Evolutionary conservation across 37 sponge, comb jelly and placozoan genomes (phyloP), one percentile per base, ranked within the genome.

Genomic region (Axinella damicornis): DNA sequence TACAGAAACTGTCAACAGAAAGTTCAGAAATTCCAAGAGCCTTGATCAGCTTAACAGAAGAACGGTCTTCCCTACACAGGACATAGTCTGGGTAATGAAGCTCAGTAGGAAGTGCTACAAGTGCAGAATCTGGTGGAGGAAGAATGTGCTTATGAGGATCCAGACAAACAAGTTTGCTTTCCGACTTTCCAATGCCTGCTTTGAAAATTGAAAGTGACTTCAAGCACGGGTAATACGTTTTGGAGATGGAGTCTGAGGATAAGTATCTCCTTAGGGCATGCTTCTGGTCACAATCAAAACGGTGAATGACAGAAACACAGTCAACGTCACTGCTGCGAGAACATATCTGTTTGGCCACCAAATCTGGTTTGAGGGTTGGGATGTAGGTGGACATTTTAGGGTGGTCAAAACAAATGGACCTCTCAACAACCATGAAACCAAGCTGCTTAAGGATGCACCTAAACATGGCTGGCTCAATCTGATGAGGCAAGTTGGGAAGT

Each of bases 131-230:
- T n/a, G n/a, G n/a, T n/a, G n/a, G 55, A 17, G 76, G 81, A 6
- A 88, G 56, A 21, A 81, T 65, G 41, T 12, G 52, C 16, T 56
- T 34, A 41, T 31, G 36, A 62, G 40, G 19, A 61, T 56, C 30
- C 14, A 88, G 71, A 38, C 70, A 5, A 32, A 83, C 72, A 28
- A 34, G 71, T 11, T 15, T 57, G 21, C 12, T 2, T 1, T 1
- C 24, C 33, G 57, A 19, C 20, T n/a, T 37, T 17, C 77, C 86
- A 35, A 86, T 76, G 31, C 89, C 89, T 34, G 39, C 76, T 69
- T 71, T 70, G 65, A 67, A 90, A 21, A 90, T 54, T 64, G 85
- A 81, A 0, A 90, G 76, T 15, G 69, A 57, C 34, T 56, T 67
- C 15, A 80, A 38, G 11, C 39, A 34, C 4, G 13, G 68, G 2